phyloP scores from a whole-genome alignment of 2,888 invertebrate genomes.

The Proisotoma minuta region DNA sequence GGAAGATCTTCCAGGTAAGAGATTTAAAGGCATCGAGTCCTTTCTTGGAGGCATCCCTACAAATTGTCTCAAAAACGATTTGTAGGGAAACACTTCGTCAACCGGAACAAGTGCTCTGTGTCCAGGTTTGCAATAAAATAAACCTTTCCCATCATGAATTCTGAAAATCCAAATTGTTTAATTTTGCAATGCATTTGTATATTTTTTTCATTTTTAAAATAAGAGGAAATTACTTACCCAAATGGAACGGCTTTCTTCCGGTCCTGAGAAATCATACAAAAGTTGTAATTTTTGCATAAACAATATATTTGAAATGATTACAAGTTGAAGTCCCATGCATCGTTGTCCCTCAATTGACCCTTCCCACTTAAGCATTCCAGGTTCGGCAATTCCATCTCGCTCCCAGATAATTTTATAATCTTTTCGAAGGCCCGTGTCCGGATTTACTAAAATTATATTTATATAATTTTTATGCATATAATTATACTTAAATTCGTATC shows the following conservation, averaged over 20 bases:
- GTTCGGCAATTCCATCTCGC: constrained; percentile 32
- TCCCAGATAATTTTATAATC: constrained; percentile 35
- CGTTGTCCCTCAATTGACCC: constrained; percentile 20
- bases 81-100: constrained; percentile 32
- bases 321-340: constrained; percentile 32
- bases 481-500: not conserved
- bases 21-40: constrained; percentile 24
- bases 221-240: too few species aligned
- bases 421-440: constrained; percentile 28
- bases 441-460: constrained; percentile 15
- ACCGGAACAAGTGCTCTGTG: constrained; percentile 34
- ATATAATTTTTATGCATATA: not conserved
- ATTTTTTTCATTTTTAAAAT: too few species aligned
- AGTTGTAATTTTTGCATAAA: not conserved
- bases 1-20: constrained; percentile 16
- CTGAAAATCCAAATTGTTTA: too few species aligned
- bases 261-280: constrained; percentile 21
- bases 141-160: constrained; percentile 30
- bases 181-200: too few species aligned
- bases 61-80: constrained; percentile 26
- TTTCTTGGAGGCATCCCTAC: constrained; percentile 26
- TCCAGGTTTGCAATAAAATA: constrained; percentile 38
- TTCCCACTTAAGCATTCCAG: constrained; percentile 29
- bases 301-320: constrained; percentile 5
- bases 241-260: constrained; percentile 34